Evolutionary conservation across 2,888 invertebrate genomes (phyloP).

Genomic region (Acronicta aceris): DNA sequence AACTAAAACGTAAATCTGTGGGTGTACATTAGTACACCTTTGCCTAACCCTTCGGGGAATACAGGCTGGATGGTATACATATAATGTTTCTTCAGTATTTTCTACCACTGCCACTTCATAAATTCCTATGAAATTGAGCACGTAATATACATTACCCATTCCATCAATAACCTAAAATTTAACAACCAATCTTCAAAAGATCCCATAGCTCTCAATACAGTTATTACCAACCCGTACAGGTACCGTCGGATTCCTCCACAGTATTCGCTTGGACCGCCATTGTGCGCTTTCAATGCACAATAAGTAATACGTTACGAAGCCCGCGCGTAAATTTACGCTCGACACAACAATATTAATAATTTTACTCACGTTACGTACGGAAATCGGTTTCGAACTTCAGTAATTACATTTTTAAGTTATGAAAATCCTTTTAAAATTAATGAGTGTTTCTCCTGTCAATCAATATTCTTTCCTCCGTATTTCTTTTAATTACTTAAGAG

Average conservation of each 20-base stretch:
- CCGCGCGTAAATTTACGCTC: constrained; percentile 62
- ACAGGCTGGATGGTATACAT: too few species aligned
- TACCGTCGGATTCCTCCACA: constrained; percentile 11
- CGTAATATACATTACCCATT: too few species aligned
- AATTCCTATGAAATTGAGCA: too few species aligned
- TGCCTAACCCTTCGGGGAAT: too few species aligned
- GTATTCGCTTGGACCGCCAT: constrained; percentile 22
- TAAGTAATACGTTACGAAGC: constrained; percentile 68
- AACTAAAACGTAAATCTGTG: too few species aligned
- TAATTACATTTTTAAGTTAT: constrained; percentile 3
- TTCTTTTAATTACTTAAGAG: too few species aligned
- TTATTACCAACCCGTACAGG: constrained; percentile 10
- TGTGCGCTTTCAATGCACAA: constrained; percentile 64
- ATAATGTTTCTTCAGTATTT: too few species aligned
- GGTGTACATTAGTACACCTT: too few species aligned
- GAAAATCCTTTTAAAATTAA: background rate
- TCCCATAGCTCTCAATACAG: constrained; percentile 4
- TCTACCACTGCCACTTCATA: too few species aligned
- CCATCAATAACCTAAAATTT: too few species aligned
- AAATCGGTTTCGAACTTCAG: constrained; percentile 30
- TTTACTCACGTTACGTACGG: constrained; percentile 28
- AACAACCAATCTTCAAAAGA: background rate
- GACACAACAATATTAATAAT: constrained; percentile 55
- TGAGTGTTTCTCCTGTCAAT: background rate
- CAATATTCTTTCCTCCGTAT: too few species aligned